These are phyloP conservation scores for Suricata suricatta DNA, from an alignment of 2,113 vertebrate genomes.

Conservation along the genomic window DNA sequence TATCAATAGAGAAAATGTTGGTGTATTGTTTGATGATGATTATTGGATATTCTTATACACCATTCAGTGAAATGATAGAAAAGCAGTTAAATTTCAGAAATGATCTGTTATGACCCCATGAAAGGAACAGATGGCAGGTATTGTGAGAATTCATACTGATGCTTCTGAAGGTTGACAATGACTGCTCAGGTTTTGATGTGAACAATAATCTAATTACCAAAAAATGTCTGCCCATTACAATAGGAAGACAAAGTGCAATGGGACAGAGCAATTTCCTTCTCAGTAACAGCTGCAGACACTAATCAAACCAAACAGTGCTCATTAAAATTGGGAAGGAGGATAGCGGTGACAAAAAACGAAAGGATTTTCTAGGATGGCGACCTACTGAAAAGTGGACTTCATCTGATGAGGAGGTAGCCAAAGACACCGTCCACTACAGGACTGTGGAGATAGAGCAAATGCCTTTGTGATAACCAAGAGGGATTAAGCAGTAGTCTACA, in stretches of 20 bases:
- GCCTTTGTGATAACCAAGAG: accelerated
- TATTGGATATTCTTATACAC: neutral
- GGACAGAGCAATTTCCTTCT: conserved; percentile 62
- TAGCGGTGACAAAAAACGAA: neutral
- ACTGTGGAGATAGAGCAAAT: neutral
- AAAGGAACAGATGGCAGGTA: conserved; percentile 75
- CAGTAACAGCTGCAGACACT: conserved; percentile 49
- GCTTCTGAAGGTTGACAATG: conserved; percentile 54
- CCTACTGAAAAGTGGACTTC: neutral
- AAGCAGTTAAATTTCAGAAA: conserved; percentile 50
- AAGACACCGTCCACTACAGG: neutral
- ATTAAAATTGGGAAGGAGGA: conserved; percentile 64
- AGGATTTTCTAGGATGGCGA: neutral
- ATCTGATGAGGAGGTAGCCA: neutral
- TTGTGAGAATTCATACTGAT: neutral
- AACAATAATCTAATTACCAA: conserved; percentile 74
- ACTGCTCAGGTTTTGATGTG: conserved; percentile 64
- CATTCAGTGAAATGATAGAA: neutral
- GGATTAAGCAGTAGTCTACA: neutral
- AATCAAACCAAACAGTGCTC: conserved; percentile 71
- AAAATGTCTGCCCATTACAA: conserved; percentile 53
- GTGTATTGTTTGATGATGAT: neutral
- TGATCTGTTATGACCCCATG: neutral
- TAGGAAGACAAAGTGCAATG: conserved; percentile 55
- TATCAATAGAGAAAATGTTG: neutral